Evolutionary conservation across 2,797 vertebrate species (phyloP), one percentile per base, ranked within the genome.

Genomic region (Anguilla marmorata): DNA sequence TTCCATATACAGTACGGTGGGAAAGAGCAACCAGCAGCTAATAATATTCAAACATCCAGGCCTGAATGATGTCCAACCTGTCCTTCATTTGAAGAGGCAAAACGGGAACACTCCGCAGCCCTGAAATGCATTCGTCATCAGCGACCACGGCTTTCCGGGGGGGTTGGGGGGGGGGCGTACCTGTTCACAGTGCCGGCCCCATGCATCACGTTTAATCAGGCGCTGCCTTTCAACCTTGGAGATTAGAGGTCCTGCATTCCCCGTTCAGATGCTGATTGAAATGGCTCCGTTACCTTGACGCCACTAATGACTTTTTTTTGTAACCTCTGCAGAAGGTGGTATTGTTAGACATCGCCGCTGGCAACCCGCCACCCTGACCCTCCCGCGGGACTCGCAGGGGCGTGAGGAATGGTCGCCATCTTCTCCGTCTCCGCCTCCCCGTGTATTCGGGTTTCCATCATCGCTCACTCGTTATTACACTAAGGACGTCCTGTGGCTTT

Each of bases 51-150:
- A 66, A 45, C 11, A 48, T 72, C 0, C 37, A 1, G 85, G 16
- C 21, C 11, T 27, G 24, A 14, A 58, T 14, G 60, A 30, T 41
- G 21, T n/a, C 8, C 14, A 9, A n/a, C 27, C 27, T 9, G n/a
- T 63, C 84, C 87, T 89, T 90, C 27, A 60, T 58, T 89, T 79
- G 66, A 52, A 86, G 63, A 86, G 85, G 86, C 41, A 74, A 72
- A 80, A 88, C n/a, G 8, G 52, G 58, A 86, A 50, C 27, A 54
- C 33, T 87, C 69, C 54, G 60, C 84, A 86, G 72, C 27, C 41
- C 21, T 0, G 82, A 50, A 74, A 69, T 74, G 80, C 79, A 58
- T 58, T 24, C 8, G 54, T 86, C 3, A 16, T 58, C 60, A 50
- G 74, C 79, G 30, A 76, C 72, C 86, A 19, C 14, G 2, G 0